A percentile compares a stretch with the other conserved stretches of the same genome.
Evolutionary conservation across 2,113 vertebrate genomes (phyloP).

Genomic region (Electrona antarctica): DNA sequence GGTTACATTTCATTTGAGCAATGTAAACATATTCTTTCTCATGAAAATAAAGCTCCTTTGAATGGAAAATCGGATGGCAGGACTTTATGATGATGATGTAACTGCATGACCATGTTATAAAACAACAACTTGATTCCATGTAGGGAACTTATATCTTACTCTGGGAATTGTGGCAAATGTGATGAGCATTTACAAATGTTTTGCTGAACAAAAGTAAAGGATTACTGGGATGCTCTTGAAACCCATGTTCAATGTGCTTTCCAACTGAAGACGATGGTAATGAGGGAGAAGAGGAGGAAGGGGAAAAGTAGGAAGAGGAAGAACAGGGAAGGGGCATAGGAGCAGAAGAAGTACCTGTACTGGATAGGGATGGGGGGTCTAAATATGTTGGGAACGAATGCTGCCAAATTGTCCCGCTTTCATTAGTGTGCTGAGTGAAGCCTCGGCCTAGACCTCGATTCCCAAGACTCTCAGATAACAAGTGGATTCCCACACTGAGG

Average conservation of each 20-base stretch:
- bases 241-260: conserved; percentile 29
- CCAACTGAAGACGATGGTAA: background rate
- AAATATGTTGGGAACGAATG: conserved; percentile 81
- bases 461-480: conserved; percentile 88
- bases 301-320: conserved; percentile 1
- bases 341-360: conserved; percentile 59
- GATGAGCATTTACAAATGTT: conserved; percentile 23
- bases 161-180: too few species aligned
- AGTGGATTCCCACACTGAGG: conserved; percentile 83
- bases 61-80: too few species aligned
- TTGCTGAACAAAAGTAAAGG: conserved; percentile 16
- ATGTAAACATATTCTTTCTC: too few species aligned
- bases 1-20: too few species aligned
- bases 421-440: conserved; percentile 85
- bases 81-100: too few species aligned
- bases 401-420: conserved; percentile 82
- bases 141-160: too few species aligned
- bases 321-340: conserved; percentile 36
- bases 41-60: too few species aligned
- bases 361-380: conserved; percentile 68
- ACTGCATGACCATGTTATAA: too few species aligned
- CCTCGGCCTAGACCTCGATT: conserved; percentile 78
- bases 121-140: too few species aligned
- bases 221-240: conserved; percentile 17
- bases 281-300: conserved; percentile 24